Evolutionary conservation across 2,888 invertebrate genomes (phyloP), one percentile per base, ranked within the genome.

Genomic region (Bembecia ichneumoniformis): DNA sequence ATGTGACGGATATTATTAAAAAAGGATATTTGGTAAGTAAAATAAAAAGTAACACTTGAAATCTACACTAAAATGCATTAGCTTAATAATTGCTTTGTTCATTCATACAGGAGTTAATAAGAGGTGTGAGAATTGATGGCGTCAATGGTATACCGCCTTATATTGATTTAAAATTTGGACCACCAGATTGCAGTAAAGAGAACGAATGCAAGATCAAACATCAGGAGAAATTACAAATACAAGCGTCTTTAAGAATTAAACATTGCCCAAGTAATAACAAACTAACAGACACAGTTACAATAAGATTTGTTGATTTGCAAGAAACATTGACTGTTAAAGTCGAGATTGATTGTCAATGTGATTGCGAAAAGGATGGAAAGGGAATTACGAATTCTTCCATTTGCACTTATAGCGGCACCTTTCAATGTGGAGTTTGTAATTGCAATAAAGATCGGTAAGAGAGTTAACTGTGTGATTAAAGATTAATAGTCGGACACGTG

Each of bases 271-370:
- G 34, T 28, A 28, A 28, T 34, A 28, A 34, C 15, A 44, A 44
- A 40, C 5, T 13, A 14, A 16, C 44, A 16, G 17, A 17, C 44
- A 15, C 5, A 15, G 44, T 44, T 44, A 44, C 15, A 10, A 54
- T 74, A 5, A 56, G 60, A 2, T 93, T 94, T 0, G 88, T 90
- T 10, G 92, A 91, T 10, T 71, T 95, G 4, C 86, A 89, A 45
- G 95, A 95, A 64, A 88, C 88, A 53, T 74, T 96, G 14, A 77
- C 68, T 1, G 81, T 96, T 40, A 87, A 92, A 46, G 68, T 96
- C 40, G 89, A 92, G 54, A 86, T 93, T n/a, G 76, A 91, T 40
- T 96, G 96, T 67, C 88, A 91, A 55, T 96, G 96, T 70, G 87
- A 89, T 5, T 96, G 96, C 74, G 94, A 93, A 64, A 78, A 75